A percentile compares a stretch with the other conserved stretches of the same genome.
Conservation (phyloP, 2,888 invertebrate genomes). For the Dynastes maya region DNA sequence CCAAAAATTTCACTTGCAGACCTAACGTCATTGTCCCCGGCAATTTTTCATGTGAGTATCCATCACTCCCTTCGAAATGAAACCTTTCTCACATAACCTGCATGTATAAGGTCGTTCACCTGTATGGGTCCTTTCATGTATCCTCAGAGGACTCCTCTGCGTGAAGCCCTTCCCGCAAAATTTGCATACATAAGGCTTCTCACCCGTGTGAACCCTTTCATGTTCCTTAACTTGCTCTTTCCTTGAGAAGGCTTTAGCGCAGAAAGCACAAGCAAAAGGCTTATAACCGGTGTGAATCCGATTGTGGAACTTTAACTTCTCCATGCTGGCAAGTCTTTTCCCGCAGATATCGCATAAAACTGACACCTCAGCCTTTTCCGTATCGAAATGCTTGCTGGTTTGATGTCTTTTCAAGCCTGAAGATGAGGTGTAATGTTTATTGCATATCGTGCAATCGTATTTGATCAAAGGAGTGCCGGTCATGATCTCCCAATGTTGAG, state of each 20-base stretch:
- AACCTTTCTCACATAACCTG: conserved; percentile 64
- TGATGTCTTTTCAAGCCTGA: conserved; percentile 65
- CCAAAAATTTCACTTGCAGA: too few species aligned
- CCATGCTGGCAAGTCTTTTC: conserved; percentile 65
- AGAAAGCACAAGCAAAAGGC: conserved; percentile 68
- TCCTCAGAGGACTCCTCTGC: conserved; percentile 75
- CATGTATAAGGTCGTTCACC: conserved; percentile 76
- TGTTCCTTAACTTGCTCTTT: conserved; percentile 59
- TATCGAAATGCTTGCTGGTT: conserved; percentile 69
- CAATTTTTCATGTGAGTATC: conserved; percentile 66
- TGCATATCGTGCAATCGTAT: conserved; percentile 67
- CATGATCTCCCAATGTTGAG: conserved; percentile 71
- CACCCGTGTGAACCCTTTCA: conserved; percentile 56
- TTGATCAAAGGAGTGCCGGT: conserved; percentile 68
- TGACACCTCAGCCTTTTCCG: conserved; percentile 71
- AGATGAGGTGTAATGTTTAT: conserved; percentile 66
- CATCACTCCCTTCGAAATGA: conserved; percentile 66
- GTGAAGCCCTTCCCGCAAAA: conserved; percentile 63
- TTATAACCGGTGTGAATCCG: conserved; percentile 70
- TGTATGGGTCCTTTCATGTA: conserved; percentile 76
- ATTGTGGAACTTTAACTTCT: conserved; percentile 66
- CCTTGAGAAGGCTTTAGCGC: conserved; percentile 72
- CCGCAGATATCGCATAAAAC: conserved; percentile 68
- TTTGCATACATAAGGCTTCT: conserved; percentile 57
- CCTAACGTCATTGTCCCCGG: conserved; percentile 38